Evolutionary conservation across 1,140 invertebrate genomes (phyloP).

Genomic region (Battus philenor): DNA sequence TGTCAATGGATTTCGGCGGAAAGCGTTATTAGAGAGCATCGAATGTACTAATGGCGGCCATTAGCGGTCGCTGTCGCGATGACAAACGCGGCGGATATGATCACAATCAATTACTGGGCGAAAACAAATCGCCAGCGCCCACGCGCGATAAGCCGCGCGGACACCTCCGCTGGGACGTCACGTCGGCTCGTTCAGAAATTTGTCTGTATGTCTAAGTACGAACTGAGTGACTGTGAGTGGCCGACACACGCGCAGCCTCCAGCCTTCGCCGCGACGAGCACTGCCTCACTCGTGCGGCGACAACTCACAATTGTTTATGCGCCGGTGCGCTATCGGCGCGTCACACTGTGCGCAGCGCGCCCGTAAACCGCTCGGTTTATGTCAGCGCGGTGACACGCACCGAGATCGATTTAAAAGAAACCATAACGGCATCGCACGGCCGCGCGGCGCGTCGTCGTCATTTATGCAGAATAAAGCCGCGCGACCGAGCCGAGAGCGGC

Average conservation of each 20-base stretch:
- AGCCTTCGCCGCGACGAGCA: neutral
- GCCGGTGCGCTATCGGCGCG: no score
- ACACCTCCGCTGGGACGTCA: neutral
- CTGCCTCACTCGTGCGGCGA: no score
- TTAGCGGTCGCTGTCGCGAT: neutral
- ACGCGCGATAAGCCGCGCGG: neutral
- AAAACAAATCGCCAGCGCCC: conserved; percentile 9
- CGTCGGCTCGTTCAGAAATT: neutral
- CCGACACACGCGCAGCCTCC: no score
- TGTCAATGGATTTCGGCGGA: no score
- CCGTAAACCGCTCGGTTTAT: no score
- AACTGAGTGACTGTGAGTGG: conserved; percentile 3
- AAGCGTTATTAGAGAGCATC: neutral
- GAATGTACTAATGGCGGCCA: neutral
- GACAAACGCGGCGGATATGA: conserved; percentile 7
- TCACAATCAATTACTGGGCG: conserved; percentile 7
- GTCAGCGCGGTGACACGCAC: no score
- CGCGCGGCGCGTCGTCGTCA: no score
- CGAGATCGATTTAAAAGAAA: no score
- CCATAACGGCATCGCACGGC: no score
- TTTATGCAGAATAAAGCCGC: no score
- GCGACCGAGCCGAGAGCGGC: no score
- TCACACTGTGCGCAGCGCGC: no score
- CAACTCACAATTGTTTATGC: neutral
- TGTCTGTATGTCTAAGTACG: neutral